Base-by-base conservation (phyloP, 2,113 vertebrate genomes). In the Zosterops borbonicus region DNA sequence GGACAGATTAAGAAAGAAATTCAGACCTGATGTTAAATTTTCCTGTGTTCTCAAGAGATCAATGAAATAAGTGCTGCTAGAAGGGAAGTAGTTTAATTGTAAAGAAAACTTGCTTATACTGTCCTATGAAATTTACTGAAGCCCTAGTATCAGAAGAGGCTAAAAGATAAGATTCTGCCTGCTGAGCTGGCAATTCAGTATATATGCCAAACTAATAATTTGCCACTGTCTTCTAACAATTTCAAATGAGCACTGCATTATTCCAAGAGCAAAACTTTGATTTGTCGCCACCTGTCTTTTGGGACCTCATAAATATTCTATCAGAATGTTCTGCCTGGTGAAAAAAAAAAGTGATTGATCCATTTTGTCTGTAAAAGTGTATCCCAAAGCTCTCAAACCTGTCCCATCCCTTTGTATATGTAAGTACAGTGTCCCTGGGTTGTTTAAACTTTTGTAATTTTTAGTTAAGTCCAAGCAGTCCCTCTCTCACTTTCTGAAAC, bases 341-440 rank as follows among this genome's bases (percentile, higher is more conserved):
- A 5, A 62, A 80, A 80, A 83, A 75, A 60, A 64, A 64, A 12
- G 15, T 52, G 33, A 70, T n/a, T 62, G 42, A 46, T 87, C 44
- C 67, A 21, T 91, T 78, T 37, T 87, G 60, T 92, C 46, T 79
- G 94, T 64, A 78, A 83, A 92, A 98, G 96, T 37, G 90, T 97
- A 95, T 98, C 97, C 74, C 50, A 65, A 65, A 98, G 95, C 83
- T 93, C 93, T 64, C 87, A 83, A 97, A 98, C 96, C 69, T 97
- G 96, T 89, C 98, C 98, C 29, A 97, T 97, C 18, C 97, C 97
- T 83, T 92, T 97, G 12, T 98, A 97, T 89, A 98, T 62, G 86
- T 98, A 97, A 98, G 97, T 97, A 65, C 47, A 62, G 9, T 13
- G 50, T 87, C 73, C 75, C 29, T 70, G 14, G 17, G 6, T 63